Conservation (phyloP, 2,888 invertebrate species). For the Griposia aprilina region DNA sequence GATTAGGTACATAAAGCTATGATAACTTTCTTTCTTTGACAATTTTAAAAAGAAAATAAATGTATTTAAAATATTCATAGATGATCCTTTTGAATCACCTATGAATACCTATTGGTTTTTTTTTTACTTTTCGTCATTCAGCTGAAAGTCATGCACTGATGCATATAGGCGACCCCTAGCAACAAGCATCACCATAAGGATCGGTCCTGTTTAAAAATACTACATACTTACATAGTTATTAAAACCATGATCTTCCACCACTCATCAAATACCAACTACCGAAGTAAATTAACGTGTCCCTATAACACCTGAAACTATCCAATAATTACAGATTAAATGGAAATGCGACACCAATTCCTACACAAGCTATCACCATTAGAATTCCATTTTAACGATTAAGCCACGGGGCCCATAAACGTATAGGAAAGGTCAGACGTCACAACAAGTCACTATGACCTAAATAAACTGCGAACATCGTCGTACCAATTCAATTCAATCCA, state of each 20-base stretch:
- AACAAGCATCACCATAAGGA: too few species aligned
- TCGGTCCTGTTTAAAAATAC: too few species aligned
- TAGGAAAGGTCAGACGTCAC: slow-evolving; percentile 77
- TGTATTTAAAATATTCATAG: neutral
- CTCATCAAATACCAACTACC: neutral
- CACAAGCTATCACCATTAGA: slow-evolving; percentile 70
- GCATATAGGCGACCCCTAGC: too few species aligned
- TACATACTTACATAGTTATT: neutral
- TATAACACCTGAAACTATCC: slow-evolving; percentile 28
- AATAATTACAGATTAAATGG: slow-evolving; percentile 58
- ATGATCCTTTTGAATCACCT: too few species aligned
- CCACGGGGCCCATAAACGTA: slow-evolving; percentile 70
- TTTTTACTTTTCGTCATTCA: too few species aligned
- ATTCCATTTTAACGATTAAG: slow-evolving; percentile 72
- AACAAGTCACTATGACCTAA: slow-evolving; percentile 81
- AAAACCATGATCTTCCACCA: neutral
- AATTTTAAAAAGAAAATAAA: neutral
- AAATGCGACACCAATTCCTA: slow-evolving; percentile 50
- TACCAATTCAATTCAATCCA: slow-evolving; percentile 87
- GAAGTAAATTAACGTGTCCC: neutral
- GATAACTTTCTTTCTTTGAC: neutral
- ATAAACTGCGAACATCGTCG: slow-evolving; percentile 81
- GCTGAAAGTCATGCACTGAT: too few species aligned
- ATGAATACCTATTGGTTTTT: too few species aligned
- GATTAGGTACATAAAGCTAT: neutral